Evolutionary conservation across 2,113 vertebrate genomes (phyloP).

Genomic region (Cavia aperea): DNA sequence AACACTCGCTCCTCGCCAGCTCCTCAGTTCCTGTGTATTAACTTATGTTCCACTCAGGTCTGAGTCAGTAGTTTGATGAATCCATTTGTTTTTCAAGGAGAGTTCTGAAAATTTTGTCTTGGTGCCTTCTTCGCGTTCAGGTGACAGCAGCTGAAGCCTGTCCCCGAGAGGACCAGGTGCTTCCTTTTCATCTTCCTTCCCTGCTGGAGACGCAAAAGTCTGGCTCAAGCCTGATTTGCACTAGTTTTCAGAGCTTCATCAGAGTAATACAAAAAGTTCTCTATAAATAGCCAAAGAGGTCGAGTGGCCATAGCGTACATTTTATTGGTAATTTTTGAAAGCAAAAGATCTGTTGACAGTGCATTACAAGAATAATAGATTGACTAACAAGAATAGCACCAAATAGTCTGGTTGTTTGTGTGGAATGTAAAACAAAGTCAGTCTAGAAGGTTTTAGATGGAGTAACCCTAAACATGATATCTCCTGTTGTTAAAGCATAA

Average conservation of each 20-base stretch:
- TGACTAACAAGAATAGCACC: not conserved
- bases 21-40: not conserved
- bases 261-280: not conserved
- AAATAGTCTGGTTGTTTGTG: not conserved
- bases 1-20: not conserved
- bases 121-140: not conserved
- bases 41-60: not conserved
- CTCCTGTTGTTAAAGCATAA: not conserved
- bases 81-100: not conserved
- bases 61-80: not conserved
- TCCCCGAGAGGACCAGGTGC: not conserved
- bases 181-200: not conserved
- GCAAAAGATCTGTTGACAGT: not conserved
- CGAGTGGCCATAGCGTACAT: not conserved
- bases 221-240: not conserved
- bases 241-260: not conserved
- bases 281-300: not conserved
- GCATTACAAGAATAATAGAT: not conserved
- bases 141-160: not conserved
- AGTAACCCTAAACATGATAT: not conserved
- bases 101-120: not conserved
- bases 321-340: not conserved
- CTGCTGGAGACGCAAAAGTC: not conserved
- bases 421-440: not conserved
- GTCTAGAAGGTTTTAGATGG: not conserved